Percentiles rank a stretch among this genome's conserved stretches.
Conservation (phyloP, 2,113 vertebrate genomes). For the Riparia riparia region DNA sequence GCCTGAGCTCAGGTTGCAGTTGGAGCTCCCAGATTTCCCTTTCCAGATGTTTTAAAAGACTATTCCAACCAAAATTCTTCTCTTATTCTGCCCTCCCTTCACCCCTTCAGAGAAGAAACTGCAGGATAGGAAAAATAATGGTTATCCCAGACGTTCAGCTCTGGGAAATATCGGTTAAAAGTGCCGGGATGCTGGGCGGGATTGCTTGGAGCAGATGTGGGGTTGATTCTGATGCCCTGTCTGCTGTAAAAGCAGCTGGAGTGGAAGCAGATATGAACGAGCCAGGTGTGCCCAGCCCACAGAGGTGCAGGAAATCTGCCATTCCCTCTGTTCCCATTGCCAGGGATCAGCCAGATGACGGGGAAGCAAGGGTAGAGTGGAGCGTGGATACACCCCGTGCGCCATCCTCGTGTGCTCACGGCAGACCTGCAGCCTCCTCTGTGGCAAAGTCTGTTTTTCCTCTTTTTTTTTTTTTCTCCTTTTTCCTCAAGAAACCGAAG, state of each 20-base stretch:
- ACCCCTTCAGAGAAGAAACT: neutral
- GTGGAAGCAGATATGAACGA: neutral
- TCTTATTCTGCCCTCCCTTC: neutral
- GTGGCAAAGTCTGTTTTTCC: neutral
- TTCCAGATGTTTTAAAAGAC: neutral
- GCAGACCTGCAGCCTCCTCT: neutral
- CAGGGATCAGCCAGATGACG: neutral
- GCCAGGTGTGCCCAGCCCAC: neutral
- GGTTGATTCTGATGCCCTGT: neutral
- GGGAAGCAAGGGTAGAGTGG: neutral
- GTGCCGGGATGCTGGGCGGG: neutral
- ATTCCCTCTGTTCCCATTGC: neutral
- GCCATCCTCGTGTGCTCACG: neutral
- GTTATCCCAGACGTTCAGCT: neutral
- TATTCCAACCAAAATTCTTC: neutral
- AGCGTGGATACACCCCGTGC: rapidly evolving
- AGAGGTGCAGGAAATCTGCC: neutral
- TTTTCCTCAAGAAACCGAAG: neutral
- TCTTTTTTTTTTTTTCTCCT: neutral
- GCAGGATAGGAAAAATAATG: neutral
- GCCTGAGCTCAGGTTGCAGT: neutral
- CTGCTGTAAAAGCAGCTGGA: neutral
- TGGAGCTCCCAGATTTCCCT: neutral
- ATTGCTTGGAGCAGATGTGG: neutral
- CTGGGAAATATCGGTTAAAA: neutral